These are phyloP conservation scores for Cryptoprocta ferox DNA, from an alignment of 2,797 vertebrate genomes.

Conservation along the genomic window DNA sequence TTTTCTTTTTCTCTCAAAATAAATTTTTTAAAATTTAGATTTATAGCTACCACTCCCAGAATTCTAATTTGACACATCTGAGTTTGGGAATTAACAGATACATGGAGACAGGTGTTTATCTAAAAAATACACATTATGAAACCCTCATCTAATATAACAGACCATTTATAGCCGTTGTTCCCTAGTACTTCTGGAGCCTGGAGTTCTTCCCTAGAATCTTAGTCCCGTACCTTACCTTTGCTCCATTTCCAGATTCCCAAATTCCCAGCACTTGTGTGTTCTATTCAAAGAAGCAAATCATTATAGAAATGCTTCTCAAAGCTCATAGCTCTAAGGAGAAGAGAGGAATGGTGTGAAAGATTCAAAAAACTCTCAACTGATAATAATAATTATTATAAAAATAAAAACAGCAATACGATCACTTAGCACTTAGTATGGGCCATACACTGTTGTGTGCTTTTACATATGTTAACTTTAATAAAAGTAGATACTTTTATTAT, in stretches of 20 bases:
- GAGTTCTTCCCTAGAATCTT: background rate
- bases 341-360: background rate
- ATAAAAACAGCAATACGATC: background rate
- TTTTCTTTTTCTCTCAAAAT: too few species aligned
- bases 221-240: background rate
- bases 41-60: background rate
- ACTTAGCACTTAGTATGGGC: background rate
- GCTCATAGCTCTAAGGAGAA: background rate
- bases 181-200: background rate
- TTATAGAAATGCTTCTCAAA: background rate
- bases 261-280: background rate
- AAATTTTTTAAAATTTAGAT: background rate
- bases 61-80: slow-evolving; percentile 9
- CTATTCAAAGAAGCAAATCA: background rate
- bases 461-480: background rate
- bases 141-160: background rate
- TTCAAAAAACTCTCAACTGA: background rate
- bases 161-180: background rate
- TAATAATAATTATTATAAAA: background rate
- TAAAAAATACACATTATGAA: background rate
- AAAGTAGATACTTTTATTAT: too few species aligned
- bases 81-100: background rate
- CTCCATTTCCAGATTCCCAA: background rate
- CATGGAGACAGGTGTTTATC: background rate
- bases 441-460: background rate